Conservation (phyloP, 2,888 invertebrate genomes). For the Synergus japonicus region DNA sequence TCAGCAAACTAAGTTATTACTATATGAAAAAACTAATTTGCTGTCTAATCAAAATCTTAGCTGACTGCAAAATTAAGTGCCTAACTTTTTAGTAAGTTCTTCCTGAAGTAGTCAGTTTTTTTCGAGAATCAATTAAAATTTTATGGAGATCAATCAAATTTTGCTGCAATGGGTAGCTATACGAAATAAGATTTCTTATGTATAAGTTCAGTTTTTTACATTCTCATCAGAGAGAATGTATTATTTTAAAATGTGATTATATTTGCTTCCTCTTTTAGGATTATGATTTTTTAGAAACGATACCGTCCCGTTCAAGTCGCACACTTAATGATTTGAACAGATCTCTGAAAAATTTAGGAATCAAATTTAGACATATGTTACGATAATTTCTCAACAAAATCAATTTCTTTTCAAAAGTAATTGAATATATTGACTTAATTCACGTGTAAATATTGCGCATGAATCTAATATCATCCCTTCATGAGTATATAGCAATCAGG, state of each 20-base stretch:
- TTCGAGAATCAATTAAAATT: background rate
- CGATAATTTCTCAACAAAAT: background rate
- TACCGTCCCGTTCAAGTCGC: background rate
- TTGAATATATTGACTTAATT: constrained; percentile 55
- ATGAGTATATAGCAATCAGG: constrained; percentile 1
- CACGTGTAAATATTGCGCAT: constrained; percentile 53
- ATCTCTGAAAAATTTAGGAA: constrained; percentile 27
- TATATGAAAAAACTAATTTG: background rate
- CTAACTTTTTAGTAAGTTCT: background rate
- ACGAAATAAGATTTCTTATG: background rate
- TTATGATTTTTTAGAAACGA: constrained; percentile 3
- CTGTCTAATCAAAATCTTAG: background rate
- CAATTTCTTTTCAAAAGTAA: background rate
- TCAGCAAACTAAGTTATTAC: background rate
- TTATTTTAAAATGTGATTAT: background rate
- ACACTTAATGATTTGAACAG: constrained; percentile 2
- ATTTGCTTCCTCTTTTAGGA: background rate
- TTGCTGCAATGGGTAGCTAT: background rate
- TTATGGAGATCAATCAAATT: background rate
- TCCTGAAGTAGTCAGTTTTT: background rate
- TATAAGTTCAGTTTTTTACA: background rate
- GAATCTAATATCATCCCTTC: constrained; percentile 24
- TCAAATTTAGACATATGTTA: constrained; percentile 33
- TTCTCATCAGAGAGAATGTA: too few species aligned
- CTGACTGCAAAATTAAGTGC: background rate